Base-by-base conservation (phyloP, 2,113 vertebrate genomes). In the Otus sunia region DNA sequence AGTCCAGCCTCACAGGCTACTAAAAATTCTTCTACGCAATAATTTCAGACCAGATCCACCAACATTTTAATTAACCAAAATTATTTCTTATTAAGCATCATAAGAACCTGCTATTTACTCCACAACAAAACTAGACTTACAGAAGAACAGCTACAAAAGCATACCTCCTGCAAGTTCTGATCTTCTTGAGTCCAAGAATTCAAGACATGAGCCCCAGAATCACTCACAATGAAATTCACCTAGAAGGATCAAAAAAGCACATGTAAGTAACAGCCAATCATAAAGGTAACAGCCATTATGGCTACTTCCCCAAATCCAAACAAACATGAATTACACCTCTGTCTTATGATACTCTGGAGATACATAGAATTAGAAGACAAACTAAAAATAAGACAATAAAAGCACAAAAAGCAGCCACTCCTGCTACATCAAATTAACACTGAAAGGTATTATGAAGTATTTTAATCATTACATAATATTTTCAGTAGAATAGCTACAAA, bases 211-310 rank as follows among this genome's bases (percentile, higher is more conserved):
- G 99, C 99, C 91, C 99, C 99, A 60, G 99, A 99, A 95, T 99
- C 99, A 95, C 99, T 99, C 63, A 99, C 99, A 82, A 99, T 99
- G 97, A 99, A 99, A 97, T 99, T 99, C 56, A 99, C 98, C 99
- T 99, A 91, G 47, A 89, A 96, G 13, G 58, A 96, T 50, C 53
- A 87, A 32, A 96, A 96, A 92, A 72, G 18, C 37, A 90, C 29
- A 50, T 27, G 43, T 50, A 91, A 93, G 4, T 26, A 36, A 77
- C 14, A 59, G n/a, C 29, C 52, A 75, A 8, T 34, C 43, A 43
- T 27, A 74, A 11, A 79, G 22, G 0, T 15, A 67, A n/a, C 3
- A 66, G 69, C 6, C n/a, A 27, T 32, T 43, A 49, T 1, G 3
- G 29, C 30, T 56, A 53, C 12, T 72, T 53, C 14, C 30, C 22